phyloP scores from a whole-genome alignment of 2,113 vertebrate genomes.

The Neoarius graeffei region DNA sequence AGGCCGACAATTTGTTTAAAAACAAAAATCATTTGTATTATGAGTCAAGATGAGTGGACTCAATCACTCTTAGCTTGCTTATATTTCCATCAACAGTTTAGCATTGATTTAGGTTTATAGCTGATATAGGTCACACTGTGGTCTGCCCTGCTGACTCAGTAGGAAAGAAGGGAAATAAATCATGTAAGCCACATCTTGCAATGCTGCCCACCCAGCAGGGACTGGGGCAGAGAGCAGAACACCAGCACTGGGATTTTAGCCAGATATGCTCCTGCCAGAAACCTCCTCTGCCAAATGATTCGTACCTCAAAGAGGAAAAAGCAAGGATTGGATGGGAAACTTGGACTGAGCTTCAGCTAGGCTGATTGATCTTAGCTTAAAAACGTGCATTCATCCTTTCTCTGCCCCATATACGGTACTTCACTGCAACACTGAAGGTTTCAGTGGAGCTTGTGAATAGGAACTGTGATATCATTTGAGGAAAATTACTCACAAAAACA shows the following conservation, averaged over 20 bases:
- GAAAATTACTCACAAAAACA: conserved; percentile 4
- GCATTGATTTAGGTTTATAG: conserved; percentile 23
- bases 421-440: conserved; percentile 21
- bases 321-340: conserved; percentile 34
- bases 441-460: conserved; percentile 23
- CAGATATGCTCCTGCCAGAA: conserved; percentile 17
- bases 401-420: background rate
- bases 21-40: conserved; percentile 25
- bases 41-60: conserved; percentile 34
- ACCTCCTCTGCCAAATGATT: conserved; percentile 26
- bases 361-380: conserved; percentile 26
- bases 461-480: conserved; percentile 4
- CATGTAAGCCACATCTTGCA: conserved; percentile 46
- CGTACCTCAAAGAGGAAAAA: conserved; percentile 25
- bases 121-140: conserved; percentile 47
- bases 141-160: conserved; percentile 57
- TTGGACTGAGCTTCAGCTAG: conserved; percentile 27
- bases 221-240: conserved; percentile 17
- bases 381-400: conserved; percentile 25
- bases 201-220: conserved; percentile 43
- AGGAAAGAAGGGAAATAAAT: conserved; percentile 50
- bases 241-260: conserved; percentile 29
- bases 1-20: conserved; percentile 4
- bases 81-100: conserved; percentile 45
- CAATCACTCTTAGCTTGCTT: conserved; percentile 25